A percentile compares a stretch with the other conserved stretches of the same genome.
Conservation (phyloP, 2,888 invertebrate genomes). For the Linnaemya vulpina region DNA sequence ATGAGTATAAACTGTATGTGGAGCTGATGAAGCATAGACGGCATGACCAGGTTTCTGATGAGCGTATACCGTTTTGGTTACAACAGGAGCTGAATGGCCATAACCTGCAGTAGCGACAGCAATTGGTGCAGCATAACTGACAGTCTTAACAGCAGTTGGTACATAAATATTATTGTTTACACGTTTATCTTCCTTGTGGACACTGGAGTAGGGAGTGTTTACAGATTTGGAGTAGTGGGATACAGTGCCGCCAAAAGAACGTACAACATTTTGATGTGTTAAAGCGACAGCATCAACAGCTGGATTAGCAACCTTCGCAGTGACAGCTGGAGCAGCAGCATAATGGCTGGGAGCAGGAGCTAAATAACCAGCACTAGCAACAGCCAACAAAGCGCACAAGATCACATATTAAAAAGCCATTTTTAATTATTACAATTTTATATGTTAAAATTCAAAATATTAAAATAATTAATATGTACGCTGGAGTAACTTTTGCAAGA, state of each 20-base stretch:
- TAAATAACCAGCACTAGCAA: slow-evolving; percentile 86
- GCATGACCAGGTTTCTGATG: slow-evolving; percentile 59
- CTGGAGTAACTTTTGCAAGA: slow-evolving; percentile 19
- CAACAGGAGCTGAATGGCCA: slow-evolving; percentile 73
- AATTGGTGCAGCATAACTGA: slow-evolving; percentile 75
- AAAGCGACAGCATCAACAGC: slow-evolving; percentile 81
- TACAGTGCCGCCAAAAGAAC: slow-evolving; percentile 84
- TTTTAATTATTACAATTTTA: slow-evolving; percentile 59
- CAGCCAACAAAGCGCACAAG: slow-evolving; percentile 85
- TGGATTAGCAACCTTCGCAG: slow-evolving; percentile 79
- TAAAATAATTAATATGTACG: slow-evolving; percentile 9
- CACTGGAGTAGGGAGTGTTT: slow-evolving; percentile 86
- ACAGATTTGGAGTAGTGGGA: slow-evolving; percentile 86
- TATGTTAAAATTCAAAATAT: not conserved
- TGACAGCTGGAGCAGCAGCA: slow-evolving; percentile 73
- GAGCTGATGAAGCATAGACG: slow-evolving; percentile 74
- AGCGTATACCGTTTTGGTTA: slow-evolving; percentile 64
- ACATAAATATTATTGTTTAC: slow-evolving; percentile 85
- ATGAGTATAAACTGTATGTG: slow-evolving; percentile 74
- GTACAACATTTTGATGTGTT: slow-evolving; percentile 85
- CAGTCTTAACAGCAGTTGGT: slow-evolving; percentile 70
- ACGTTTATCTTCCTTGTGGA: slow-evolving; percentile 85
- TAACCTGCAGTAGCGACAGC: slow-evolving; percentile 71
- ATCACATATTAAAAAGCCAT: slow-evolving; percentile 84
- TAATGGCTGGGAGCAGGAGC: slow-evolving; percentile 79